phyloP scores from a whole-genome alignment of 2,797 vertebrate species.

The Hemitrygon akajei region DNA sequence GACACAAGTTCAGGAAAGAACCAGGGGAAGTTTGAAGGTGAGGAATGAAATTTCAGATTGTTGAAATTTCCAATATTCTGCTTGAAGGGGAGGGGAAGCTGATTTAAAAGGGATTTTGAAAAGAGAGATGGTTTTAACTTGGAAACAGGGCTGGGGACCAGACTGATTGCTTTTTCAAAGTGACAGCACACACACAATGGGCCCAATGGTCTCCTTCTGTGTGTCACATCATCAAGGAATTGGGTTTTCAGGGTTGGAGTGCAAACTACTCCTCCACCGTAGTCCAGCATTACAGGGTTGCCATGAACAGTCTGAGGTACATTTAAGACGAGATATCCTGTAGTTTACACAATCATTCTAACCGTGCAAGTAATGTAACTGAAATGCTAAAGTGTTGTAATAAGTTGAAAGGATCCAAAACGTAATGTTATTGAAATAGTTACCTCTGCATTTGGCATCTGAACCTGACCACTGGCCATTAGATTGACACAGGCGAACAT shows the following conservation, averaged over 20 bases:
- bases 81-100: neutral
- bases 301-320: neutral
- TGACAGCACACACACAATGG: neutral
- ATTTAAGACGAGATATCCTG: neutral
- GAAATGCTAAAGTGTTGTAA: neutral
- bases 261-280: neutral
- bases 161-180: neutral
- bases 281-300: neutral
- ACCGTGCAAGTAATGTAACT: neutral
- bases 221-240: neutral
- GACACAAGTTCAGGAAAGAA: too few species aligned
- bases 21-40: too few species aligned
- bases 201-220: too few species aligned
- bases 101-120: neutral
- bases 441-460: slow-evolving; percentile 78
- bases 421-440: slow-evolving; percentile 39
- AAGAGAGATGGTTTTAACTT: neutral
- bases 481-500: slow-evolving; percentile 82
- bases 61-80: neutral
- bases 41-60: too few species aligned
- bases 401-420: neutral
- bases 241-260: neutral
- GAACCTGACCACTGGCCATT: slow-evolving; percentile 81
- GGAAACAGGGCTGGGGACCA: neutral
- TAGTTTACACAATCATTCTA: neutral